A percentile compares a stretch with the other conserved stretches of the same genome.
Evolutionary conservation across 1,140 invertebrate species (phyloP).

Genomic region (Chrysomallon squamiferum): DNA sequence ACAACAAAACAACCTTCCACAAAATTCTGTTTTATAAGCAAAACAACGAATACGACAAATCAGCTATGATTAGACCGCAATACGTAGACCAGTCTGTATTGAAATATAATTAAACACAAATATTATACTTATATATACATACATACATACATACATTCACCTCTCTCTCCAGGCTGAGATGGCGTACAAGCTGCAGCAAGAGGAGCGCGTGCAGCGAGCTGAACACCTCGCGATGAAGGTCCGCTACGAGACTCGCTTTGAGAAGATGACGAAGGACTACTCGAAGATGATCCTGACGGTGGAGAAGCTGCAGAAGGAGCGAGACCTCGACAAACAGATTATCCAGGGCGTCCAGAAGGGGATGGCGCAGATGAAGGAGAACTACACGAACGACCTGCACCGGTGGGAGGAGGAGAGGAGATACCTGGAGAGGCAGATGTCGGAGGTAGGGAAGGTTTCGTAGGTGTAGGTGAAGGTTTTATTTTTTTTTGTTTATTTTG

Average conservation of each 20-base stretch:
- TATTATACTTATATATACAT: too few relatives aligned
- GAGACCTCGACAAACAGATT: constrained; percentile 90
- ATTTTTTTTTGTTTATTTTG: too few relatives aligned
- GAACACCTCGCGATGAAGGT: constrained; percentile 86
- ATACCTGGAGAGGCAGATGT: constrained; percentile 36
- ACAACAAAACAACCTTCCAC: too few relatives aligned
- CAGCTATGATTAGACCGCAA: too few relatives aligned
- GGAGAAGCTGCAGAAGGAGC: constrained; percentile 82
- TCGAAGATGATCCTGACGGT: constrained; percentile 79
- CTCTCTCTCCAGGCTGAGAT: constrained; percentile 42
- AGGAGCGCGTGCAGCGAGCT: constrained; percentile 81
- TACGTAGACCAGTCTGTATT: too few relatives aligned
- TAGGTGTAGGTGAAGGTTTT: too few relatives aligned
- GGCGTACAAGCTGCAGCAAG: constrained; percentile 71
- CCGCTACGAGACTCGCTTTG: constrained; percentile 86
- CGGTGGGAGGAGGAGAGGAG: constrained; percentile 44
- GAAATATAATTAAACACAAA: too few relatives aligned
- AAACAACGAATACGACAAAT: too few relatives aligned
- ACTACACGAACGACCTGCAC: constrained; percentile 71
- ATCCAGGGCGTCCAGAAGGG: constrained; percentile 50
- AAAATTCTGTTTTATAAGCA: too few relatives aligned
- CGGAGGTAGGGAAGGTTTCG: constrained; percentile 41
- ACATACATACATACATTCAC: too few relatives aligned
- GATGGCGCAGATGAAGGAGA: constrained; percentile 43
- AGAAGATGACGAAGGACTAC: constrained; percentile 84